Evolutionary conservation across 2,797 vertebrate species (phyloP).

Genomic region (Parambassis ranga): DNA sequence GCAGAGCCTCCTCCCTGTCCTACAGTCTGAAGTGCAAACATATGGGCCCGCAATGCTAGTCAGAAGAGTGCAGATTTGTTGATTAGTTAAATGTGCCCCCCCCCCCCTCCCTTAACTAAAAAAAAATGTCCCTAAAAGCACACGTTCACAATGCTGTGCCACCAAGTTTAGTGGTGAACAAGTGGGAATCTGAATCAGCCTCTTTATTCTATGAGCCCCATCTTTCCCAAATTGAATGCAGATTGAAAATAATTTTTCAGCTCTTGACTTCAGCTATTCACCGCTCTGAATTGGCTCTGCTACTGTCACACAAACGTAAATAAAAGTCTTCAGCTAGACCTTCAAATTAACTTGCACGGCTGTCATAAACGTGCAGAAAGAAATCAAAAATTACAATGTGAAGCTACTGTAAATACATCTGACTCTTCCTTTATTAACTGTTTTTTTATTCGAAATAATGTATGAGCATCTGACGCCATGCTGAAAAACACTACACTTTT

Average conservation of each 20-base stretch:
- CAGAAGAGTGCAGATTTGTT: constrained; percentile 90
- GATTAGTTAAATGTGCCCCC: constrained; percentile 86
- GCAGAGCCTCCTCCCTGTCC: constrained; percentile 87
- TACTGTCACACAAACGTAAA: constrained; percentile 85
- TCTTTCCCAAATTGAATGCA: constrained; percentile 98
- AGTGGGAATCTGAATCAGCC: constrained; percentile 94
- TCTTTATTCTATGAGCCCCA: constrained; percentile 93
- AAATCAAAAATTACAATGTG: constrained; percentile 7
- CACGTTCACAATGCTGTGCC: constrained; percentile 89
- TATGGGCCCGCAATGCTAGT: constrained; percentile 87
- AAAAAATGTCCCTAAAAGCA: constrained; percentile 76
- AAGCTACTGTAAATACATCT: constrained; percentile 27
- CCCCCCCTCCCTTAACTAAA: background rate
- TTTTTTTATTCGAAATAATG: too few species aligned
- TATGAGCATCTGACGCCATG: background rate
- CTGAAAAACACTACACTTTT: background rate
- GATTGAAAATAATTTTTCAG: constrained; percentile 98
- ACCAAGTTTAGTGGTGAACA: constrained; percentile 93
- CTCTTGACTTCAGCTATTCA: constrained; percentile 96
- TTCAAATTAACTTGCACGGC: constrained; percentile 85
- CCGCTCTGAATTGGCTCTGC: constrained; percentile 87
- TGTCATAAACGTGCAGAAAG: constrained; percentile 65
- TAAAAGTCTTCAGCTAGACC: constrained; percentile 80
- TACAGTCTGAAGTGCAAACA: constrained; percentile 92
- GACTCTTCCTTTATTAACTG: too few species aligned